Evolutionary conservation across 2,797 vertebrate genomes (phyloP), one percentile per base, ranked within the genome.

Genomic region (Peromyscus nudipes): DNA sequence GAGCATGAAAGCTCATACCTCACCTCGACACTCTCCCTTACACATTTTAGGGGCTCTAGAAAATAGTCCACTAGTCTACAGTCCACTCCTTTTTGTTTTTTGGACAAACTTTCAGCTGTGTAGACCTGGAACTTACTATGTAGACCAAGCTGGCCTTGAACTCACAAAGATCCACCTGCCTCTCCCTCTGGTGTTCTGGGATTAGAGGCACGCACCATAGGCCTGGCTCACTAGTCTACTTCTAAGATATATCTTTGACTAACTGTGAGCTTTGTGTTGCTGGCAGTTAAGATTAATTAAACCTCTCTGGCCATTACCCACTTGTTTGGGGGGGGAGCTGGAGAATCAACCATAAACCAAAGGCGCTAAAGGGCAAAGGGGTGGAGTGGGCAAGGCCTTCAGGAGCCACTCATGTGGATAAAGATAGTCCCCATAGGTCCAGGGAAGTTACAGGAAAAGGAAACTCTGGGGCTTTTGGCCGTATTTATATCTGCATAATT

Each of bases 161-260:
- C 34, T 55, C 46, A 55, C 65, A 71, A 49, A 69, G 3, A 71
- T 29, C 23, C 19, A 25, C 43, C 3, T 71, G 65, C 31, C 46
- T 71, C 34, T 52, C 7, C 4, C 34, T 87, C 49, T 37, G 21
- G 12, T 29, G 23, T 40, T 27, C 84, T 55, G 34, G 67, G 8
- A 37, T 57, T 69, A 40, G 49, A 87, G 49, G 65, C 34, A 2
- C 37, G 8, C 25, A 40, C 23, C 13, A 29, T 16, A 52, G 43
- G 31, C 43, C 64, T 86, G 46, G 46, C 21, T 86, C 40, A 85
- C 29, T 6, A 79, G 31, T 75, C 7, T n/a, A 67, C 37, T 88
- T 93, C 34, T 65, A 76, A 89, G 49, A 19, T 40, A 60, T 2
- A 3, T 60, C 73, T 92, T 97, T 97, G 52, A 92, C 49, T 89